A percentile compares a stretch with the other conserved stretches of the same genome.
Evolutionary conservation across 2,888 invertebrate species (phyloP).

Genomic region (Graphium colonna): DNA sequence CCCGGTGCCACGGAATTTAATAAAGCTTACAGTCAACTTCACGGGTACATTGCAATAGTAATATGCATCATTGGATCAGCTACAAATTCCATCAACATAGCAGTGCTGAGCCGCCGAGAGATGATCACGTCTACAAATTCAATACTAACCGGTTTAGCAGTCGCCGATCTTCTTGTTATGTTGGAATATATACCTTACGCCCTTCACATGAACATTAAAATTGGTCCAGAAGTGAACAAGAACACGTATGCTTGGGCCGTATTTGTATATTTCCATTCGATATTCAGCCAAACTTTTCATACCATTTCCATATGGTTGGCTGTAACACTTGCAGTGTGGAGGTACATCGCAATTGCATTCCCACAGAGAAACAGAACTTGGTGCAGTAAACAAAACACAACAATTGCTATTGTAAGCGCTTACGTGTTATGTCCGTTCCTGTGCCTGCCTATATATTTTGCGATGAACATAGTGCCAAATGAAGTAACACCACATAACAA

Average conservation of each 20-base stretch:
- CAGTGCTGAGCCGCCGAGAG: slow-evolving; percentile 92
- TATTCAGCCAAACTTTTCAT: slow-evolving; percentile 92
- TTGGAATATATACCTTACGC: slow-evolving; percentile 95
- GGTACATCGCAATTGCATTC: slow-evolving; percentile 91
- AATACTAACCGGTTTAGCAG: slow-evolving; percentile 93
- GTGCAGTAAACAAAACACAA: slow-evolving; percentile 90
- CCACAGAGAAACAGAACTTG: slow-evolving; percentile 90
- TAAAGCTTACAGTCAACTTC: slow-evolving; percentile 83
- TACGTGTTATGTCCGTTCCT: slow-evolving; percentile 91
- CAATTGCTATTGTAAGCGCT: slow-evolving; percentile 86
- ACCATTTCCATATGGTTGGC: slow-evolving; percentile 97
- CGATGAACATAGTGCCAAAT: slow-evolving; percentile 84
- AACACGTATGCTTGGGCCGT: slow-evolving; percentile 87
- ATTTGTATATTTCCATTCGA: slow-evolving; percentile 92
- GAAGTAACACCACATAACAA: slow-evolving; percentile 73
- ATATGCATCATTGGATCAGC: slow-evolving; percentile 94
- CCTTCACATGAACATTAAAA: slow-evolving; percentile 86
- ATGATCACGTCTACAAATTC: slow-evolving; percentile 96
- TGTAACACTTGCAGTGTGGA: slow-evolving; percentile 94
- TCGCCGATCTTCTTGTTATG: slow-evolving; percentile 96
- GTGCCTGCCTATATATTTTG: slow-evolving; percentile 90
- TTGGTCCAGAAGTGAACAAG: slow-evolving; percentile 63
- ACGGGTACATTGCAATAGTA: slow-evolving; percentile 91
- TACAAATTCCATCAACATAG: slow-evolving; percentile 93
- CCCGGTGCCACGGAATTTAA: slow-evolving; percentile 80